Evolutionary conservation across 2,888 invertebrate species (phyloP).

Genomic region (Caradrina kadenii): DNA sequence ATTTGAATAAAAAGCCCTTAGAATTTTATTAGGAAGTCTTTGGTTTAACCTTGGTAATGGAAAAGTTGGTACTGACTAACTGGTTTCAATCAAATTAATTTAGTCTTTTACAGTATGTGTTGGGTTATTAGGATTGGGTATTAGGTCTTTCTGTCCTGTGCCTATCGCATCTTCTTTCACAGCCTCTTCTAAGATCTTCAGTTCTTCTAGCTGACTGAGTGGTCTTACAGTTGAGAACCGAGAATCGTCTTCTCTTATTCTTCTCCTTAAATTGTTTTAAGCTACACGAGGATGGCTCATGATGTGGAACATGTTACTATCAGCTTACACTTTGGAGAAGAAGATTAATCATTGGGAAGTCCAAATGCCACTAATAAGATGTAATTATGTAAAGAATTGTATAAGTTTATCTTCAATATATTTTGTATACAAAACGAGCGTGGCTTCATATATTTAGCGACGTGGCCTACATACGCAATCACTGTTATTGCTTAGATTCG

Average conservation of each 20-base stretch:
- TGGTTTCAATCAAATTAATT: too few species aligned
- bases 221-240: not conserved
- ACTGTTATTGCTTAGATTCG: slow-evolving; percentile 49
- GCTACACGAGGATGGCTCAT: not conserved
- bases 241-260: not conserved
- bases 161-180: too few species aligned
- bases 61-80: too few species aligned
- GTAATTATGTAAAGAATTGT: slow-evolving; percentile 21
- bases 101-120: too few species aligned
- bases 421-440: slow-evolving; percentile 21
- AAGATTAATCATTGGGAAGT: not conserved
- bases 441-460: slow-evolving; percentile 30
- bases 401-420: slow-evolving; percentile 10
- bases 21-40: too few species aligned
- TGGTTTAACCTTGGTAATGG: too few species aligned
- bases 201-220: too few species aligned
- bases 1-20: too few species aligned
- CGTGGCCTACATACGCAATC: slow-evolving; percentile 48
- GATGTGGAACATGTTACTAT: not conserved
- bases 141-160: too few species aligned
- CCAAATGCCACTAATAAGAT: not conserved
- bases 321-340: not conserved
- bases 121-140: too few species aligned
- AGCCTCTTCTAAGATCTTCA: too few species aligned
- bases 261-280: not conserved